Evolutionary conservation across 1,140 invertebrate genomes (phyloP).

Genomic region (Nephila pilipes): DNA sequence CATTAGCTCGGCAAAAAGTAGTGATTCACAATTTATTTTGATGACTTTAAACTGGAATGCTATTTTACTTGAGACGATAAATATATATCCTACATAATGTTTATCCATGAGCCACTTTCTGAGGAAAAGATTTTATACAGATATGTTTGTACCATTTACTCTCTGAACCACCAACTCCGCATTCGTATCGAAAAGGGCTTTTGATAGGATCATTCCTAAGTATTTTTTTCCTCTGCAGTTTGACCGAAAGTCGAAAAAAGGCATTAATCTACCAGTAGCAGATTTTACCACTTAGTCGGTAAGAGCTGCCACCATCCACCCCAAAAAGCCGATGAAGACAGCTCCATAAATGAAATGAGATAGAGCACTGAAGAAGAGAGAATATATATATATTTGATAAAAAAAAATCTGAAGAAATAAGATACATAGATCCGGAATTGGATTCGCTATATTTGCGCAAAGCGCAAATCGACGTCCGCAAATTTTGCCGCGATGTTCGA

Average conservation of each 20-base stretch:
- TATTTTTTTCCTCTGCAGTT: constrained; percentile 61
- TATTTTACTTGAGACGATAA: too few species aligned
- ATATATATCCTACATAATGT: too few species aligned
- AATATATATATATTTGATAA: neutral
- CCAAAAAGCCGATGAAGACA: neutral
- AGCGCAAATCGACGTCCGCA: constrained; percentile 74
- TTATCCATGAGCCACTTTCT: neutral
- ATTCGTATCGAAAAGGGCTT: constrained; percentile 49
- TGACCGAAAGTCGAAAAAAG: constrained; percentile 75
- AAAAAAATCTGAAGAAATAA: constrained; percentile 56
- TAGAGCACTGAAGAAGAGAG: constrained; percentile 2
- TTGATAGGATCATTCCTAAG: constrained; percentile 65
- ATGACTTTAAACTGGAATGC: too few species aligned
- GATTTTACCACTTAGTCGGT: constrained; percentile 73
- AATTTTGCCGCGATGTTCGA: constrained; percentile 67
- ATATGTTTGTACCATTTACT: constrained; percentile 44
- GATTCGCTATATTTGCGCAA: constrained; percentile 68
- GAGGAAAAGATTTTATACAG: too few species aligned
- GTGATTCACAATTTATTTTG: too few species aligned
- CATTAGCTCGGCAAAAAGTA: too few species aligned
- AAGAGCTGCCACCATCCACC: constrained; percentile 39
- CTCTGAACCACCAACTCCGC: neutral
- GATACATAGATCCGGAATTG: constrained; percentile 72
- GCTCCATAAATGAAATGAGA: constrained; percentile 67
- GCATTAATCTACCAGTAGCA: constrained; percentile 72